A percentile compares a stretch with the other conserved stretches of the same genome.
These are phyloP conservation scores for Progne subis DNA, from an alignment of 2,113 vertebrate species.

Conservation along the genomic window DNA sequence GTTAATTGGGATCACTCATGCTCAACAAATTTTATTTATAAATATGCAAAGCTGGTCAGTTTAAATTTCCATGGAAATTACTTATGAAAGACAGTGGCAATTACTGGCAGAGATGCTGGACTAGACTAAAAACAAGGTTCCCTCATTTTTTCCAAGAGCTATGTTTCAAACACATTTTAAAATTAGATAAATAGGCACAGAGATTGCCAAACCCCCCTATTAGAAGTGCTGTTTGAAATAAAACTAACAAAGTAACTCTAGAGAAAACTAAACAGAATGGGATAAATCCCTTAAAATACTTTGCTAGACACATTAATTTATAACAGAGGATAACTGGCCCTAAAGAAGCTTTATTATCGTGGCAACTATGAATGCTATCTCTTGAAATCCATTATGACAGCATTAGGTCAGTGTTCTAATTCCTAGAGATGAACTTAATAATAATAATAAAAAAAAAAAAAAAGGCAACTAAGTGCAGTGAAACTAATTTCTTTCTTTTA, in stretches of 20 bases:
- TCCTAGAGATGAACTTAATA: not conserved
- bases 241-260: not conserved
- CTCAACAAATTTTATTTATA: not conserved
- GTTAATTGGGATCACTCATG: slow-evolving; percentile 10
- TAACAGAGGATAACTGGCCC: not conserved
- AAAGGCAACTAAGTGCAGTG: not conserved
- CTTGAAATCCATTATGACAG: not conserved
- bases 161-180: not conserved
- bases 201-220: not conserved
- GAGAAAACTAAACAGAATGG: not conserved
- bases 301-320: not conserved
- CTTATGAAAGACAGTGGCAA: not conserved
- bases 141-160: not conserved
- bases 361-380: not conserved
- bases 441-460: not conserved
- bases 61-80: not conserved
- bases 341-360: not conserved
- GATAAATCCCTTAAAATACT: not conserved
- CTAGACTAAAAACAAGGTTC: not conserved
- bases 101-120: not conserved
- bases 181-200: not conserved
- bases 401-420: not conserved
- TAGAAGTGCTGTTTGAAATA: not conserved
- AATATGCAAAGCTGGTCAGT: slow-evolving; percentile 3
- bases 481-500: not conserved